Conservation (phyloP, 2,797 vertebrate species). For the Sorex maritimensis region DNA sequence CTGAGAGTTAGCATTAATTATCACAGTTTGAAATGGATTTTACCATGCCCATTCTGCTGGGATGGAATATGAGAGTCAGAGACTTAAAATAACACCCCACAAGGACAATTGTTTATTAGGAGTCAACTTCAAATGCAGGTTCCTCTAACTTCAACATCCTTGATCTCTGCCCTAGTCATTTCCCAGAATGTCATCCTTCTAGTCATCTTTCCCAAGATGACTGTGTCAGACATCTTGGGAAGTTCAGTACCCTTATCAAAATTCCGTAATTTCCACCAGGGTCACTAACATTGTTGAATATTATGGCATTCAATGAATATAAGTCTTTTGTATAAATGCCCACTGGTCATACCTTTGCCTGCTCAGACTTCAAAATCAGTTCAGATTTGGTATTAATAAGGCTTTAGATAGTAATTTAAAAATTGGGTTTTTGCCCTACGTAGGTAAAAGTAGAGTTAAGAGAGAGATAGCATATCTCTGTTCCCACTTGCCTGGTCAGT, state of each 20-base stretch:
- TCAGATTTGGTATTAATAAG: not conserved
- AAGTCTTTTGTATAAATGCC: not conserved
- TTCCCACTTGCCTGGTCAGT: too few relatives aligned
- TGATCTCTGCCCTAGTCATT: not conserved
- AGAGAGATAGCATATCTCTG: too few relatives aligned
- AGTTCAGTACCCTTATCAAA: not conserved
- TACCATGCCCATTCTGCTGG: not conserved
- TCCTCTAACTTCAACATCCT: not conserved
- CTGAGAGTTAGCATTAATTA: not conserved
- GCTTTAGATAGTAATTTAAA: not conserved
- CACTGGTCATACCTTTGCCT: too few relatives aligned
- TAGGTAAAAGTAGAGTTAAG: not conserved
- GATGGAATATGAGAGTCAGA: not conserved
- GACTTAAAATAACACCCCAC: not conserved
- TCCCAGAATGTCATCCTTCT: not conserved
- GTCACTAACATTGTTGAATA: not conserved
- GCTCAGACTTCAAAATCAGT: conserved; percentile 11
- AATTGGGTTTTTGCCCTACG: not conserved
- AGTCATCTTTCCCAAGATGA: not conserved
- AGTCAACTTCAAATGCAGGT: not conserved
- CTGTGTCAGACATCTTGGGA: not conserved
- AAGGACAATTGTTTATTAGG: not conserved
- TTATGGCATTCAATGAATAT: not conserved
- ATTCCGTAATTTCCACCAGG: not conserved
- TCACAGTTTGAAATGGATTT: not conserved